Evolutionary conservation across 2,113 vertebrate species (phyloP).

Genomic region (Neodon shergylaensis): DNA sequence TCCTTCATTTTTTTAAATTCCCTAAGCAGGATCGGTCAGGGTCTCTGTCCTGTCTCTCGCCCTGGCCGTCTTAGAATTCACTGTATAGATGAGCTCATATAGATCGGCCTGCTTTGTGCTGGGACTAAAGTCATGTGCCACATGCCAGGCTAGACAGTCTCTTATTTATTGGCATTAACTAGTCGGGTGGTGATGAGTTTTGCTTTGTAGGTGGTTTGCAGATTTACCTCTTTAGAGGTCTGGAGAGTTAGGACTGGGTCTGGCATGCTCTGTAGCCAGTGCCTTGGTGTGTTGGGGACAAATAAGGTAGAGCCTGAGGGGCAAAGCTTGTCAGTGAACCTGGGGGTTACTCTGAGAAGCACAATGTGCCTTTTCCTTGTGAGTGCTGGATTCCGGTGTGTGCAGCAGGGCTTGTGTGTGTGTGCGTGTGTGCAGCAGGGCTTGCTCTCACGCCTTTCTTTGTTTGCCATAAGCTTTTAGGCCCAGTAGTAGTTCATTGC

Average conservation of each 20-base stretch:
- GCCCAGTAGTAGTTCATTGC: not conserved
- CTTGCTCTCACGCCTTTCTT: not conserved
- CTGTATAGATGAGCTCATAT: too few relatives aligned
- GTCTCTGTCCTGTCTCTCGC: not conserved
- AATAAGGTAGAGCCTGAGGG: not conserved
- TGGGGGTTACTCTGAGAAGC: not conserved
- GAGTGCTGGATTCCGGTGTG: not conserved
- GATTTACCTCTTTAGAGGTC: conserved; percentile 22
- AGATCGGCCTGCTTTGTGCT: not conserved
- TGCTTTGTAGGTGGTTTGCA: conserved; percentile 18
- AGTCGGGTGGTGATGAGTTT: conserved; percentile 5
- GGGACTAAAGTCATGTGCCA: too few relatives aligned
- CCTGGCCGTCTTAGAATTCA: not conserved
- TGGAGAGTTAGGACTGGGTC: not conserved
- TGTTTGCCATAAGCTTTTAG: conserved; percentile 1
- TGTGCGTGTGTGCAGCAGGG: too few relatives aligned
- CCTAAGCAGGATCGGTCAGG: too few relatives aligned
- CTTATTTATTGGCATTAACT: not conserved
- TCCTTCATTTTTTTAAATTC: too few relatives aligned
- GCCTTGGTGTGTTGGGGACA: not conserved
- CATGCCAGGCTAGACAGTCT: not conserved
- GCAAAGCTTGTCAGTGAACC: not conserved
- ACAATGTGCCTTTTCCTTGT: not conserved
- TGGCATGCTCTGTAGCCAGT: not conserved
- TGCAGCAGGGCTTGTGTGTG: not conserved